Evolutionary conservation across 2,888 invertebrate species (phyloP).

Genomic region (Eupeodes latifasciatus): DNA sequence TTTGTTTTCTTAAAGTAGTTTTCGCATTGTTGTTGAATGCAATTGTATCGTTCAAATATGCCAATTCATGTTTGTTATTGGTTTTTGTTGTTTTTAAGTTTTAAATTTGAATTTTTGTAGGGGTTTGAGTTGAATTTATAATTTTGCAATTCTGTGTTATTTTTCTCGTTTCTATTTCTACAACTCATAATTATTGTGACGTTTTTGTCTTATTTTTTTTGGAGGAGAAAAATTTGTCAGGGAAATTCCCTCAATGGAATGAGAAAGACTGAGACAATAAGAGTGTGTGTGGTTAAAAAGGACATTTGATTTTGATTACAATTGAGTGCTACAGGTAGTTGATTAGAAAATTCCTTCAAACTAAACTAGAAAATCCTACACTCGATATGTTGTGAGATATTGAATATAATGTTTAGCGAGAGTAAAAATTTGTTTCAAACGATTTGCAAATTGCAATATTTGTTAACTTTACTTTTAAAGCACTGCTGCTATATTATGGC

Average conservation of each 20-base stretch:
- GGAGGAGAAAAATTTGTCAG: constrained; percentile 18
- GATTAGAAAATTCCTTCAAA: background rate
- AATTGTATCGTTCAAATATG: background rate
- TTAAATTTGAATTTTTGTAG: background rate
- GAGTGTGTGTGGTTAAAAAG: background rate
- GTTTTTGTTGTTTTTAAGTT: background rate
- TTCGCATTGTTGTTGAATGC: background rate
- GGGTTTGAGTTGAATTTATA: background rate
- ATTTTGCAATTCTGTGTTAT: constrained; percentile 1
- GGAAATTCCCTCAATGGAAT: constrained; percentile 32
- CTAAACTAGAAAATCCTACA: background rate
- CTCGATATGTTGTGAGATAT: too few species aligned
- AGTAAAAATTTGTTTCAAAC: too few species aligned
- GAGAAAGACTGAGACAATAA: constrained; percentile 29
- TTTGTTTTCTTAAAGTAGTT: background rate
- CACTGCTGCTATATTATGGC: too few species aligned
- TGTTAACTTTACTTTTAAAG: too few species aligned
- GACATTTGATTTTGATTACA: background rate
- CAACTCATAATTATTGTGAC: constrained; percentile 64
- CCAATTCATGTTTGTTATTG: background rate
- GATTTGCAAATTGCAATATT: too few species aligned
- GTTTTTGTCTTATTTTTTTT: constrained; percentile 32
- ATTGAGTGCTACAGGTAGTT: background rate
- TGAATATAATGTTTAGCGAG: too few species aligned
- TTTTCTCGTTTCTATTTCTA: constrained; percentile 28